Evolutionary conservation across 2,113 vertebrate species (phyloP).

Genomic region (Muscicapa adusta): DNA sequence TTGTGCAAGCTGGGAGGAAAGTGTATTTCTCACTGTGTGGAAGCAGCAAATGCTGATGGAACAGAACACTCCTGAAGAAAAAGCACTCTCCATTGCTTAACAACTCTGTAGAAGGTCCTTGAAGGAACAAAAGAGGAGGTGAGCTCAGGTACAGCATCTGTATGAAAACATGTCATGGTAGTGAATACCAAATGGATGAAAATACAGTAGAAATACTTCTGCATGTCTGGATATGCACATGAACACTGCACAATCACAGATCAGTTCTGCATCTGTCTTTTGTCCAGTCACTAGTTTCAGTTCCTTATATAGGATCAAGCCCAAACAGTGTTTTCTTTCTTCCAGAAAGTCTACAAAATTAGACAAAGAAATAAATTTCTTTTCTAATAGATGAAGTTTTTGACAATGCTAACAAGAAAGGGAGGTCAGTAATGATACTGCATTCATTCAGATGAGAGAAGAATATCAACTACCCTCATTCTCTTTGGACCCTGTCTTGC

Average conservation of each 20-base stretch:
- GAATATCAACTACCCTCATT: neutral
- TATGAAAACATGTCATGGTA: neutral
- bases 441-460: neutral
- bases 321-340: neutral
- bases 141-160: neutral
- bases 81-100: neutral
- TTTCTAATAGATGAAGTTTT: neutral
- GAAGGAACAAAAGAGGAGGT: neutral
- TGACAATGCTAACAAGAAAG: neutral
- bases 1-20: slow-evolving; percentile 42
- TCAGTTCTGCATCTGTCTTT: neutral
- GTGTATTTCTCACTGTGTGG: neutral
- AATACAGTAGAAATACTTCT: neutral
- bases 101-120: neutral
- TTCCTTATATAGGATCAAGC: neutral
- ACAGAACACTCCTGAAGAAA: neutral
- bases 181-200: neutral
- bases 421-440: neutral
- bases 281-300: neutral
- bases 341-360: neutral
- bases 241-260: neutral
- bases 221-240: neutral
- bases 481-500: neutral
- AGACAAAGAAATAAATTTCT: neutral
- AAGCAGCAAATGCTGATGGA: slow-evolving; percentile 13